Evolutionary conservation across 2,113 vertebrate species (phyloP), one percentile per base, ranked within the genome.

Genomic region (Mormyrus iriodes): DNA sequence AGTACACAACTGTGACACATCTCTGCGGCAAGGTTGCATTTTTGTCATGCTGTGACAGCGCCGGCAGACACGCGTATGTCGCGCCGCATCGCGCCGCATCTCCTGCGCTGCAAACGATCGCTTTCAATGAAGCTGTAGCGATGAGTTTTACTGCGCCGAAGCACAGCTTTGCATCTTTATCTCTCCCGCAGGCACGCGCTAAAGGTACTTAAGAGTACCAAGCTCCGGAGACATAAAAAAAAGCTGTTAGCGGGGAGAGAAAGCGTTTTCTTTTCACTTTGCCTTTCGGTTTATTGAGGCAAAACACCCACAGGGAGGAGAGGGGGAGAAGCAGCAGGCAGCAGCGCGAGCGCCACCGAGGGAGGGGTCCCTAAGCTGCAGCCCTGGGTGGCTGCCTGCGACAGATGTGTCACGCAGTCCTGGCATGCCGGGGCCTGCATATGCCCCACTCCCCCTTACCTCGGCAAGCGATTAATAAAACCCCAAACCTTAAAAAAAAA

Each of bases 401-500:
- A 65, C 88, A 89, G 86, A 89, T 86, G 90, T 58, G 82, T 42
- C 88, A 65, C 21, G 10, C 76, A 73, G 79, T 24, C 24, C 44
- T 49, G 17, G 15, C 53, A 35, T 51, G 61, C 58, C 12, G 4
- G 35, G 15, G n/a, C 46, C 88, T 55, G 58, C 90, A 89, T 86
- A 86, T 85, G 89, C 42, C 65, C 27, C 15, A 7, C 10, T 90
- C 13, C 87, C 31, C n/a, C 42, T 27, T 51, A 73, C 58, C 42
- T 89, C 27, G 85, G 88, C 55, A 84, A 31, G 83, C 46, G 83
- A 89, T 88, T 92, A 85, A 89, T 51, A 42, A 85, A 52, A 85
- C 46, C 46, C 21, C 9, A 39, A 31, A 84, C 86, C 86, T 87
- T 85, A 39, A 76, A 79, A 42, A 19, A 4, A n/a, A n/a, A n/a